A percentile compares a stretch with the other conserved stretches of the same genome.
Evolutionary conservation across 2,888 invertebrate genomes (phyloP).

Genomic region (Eledona agricola): DNA sequence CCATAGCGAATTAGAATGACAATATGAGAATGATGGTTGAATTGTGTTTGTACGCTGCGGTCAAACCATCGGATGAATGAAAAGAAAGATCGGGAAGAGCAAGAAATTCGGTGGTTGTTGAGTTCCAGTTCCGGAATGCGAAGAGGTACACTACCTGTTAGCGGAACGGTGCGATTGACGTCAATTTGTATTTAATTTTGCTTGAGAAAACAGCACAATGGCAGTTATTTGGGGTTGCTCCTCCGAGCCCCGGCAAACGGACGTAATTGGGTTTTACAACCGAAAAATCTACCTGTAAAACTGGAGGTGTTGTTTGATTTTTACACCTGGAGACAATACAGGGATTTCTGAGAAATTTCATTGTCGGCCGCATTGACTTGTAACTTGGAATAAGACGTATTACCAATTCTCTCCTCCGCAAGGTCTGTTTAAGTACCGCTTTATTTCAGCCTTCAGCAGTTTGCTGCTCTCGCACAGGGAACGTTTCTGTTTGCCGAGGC

Average conservation of each 20-base stretch:
- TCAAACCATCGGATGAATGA: slow-evolving; percentile 1
- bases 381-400: slow-evolving; percentile 32
- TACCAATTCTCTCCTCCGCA: slow-evolving; percentile 25
- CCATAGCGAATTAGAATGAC: slow-evolving; percentile 15
- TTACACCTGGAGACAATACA: slow-evolving; percentile 36
- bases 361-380: slow-evolving; percentile 33
- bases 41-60: too few relatives aligned
- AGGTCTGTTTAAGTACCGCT: slow-evolving; percentile 31
- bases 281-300: slow-evolving; percentile 36
- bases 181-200: slow-evolving; percentile 35
- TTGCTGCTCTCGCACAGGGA: slow-evolving; percentile 14
- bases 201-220: slow-evolving; percentile 34
- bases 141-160: slow-evolving; percentile 37
- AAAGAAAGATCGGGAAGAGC: not conserved
- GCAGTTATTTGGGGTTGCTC: slow-evolving; percentile 30
- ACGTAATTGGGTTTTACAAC: slow-evolving; percentile 35
- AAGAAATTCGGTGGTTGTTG: slow-evolving; percentile 3
- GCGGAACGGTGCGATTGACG: slow-evolving; percentile 33
- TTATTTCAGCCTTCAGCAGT: slow-evolving; percentile 26
- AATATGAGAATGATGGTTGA: slow-evolving; percentile 15
- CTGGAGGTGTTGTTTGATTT: slow-evolving; percentile 37
- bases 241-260: slow-evolving; percentile 11
- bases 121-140: slow-evolving; percentile 20
- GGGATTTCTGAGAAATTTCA: slow-evolving; percentile 35
- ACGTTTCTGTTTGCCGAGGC: slow-evolving; percentile 18